Percentiles rank a stretch among this genome's conserved stretches.
These are phyloP conservation scores for Muricea muricata DNA, from an alignment of 92 coral and sea anemone genomes.

Conservation along the genomic window DNA sequence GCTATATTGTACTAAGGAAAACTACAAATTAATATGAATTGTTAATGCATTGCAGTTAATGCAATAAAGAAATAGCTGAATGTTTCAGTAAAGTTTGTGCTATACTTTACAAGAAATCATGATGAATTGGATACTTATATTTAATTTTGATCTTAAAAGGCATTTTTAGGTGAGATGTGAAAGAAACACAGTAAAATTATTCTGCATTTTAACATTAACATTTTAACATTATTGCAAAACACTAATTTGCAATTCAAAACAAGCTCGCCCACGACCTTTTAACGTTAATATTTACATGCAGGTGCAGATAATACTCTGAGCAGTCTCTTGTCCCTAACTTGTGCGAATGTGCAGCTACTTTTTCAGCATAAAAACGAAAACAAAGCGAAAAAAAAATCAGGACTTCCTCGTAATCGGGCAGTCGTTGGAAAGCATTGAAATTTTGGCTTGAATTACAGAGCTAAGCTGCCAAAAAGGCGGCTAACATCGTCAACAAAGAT, in stretches of 20 bases:
- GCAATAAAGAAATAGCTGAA: not conserved
- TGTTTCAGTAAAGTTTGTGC: not conserved
- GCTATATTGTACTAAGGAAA: not conserved
- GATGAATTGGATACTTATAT: too few species aligned
- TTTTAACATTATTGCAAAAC: not conserved
- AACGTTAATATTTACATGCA: conserved; percentile 23
- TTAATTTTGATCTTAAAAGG: not conserved
- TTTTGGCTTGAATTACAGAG: not conserved
- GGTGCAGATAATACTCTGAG: conserved; percentile 12
- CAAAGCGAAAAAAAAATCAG: not conserved
- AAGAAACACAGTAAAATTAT: not conserved
- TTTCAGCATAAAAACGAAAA: not conserved
- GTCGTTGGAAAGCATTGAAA: not conserved
- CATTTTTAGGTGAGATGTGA: not conserved
- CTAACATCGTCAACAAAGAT: conserved; percentile 8
- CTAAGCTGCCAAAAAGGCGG: not conserved
- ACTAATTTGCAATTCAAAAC: conserved; percentile 41
- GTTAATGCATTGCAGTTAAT: not conserved
- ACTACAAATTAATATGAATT: not conserved
- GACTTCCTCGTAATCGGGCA: not conserved
- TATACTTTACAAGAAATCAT: not conserved
- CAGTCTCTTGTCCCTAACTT: conserved; percentile 15
- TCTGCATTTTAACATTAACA: not conserved
- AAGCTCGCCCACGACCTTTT: conserved; percentile 19
- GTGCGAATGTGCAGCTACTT: not conserved